Percentiles rank a stretch among this genome's conserved stretches.
These are phyloP conservation scores for Acropternis orthonyx DNA, from an alignment of 2,797 vertebrate species.

Conservation along the genomic window DNA sequence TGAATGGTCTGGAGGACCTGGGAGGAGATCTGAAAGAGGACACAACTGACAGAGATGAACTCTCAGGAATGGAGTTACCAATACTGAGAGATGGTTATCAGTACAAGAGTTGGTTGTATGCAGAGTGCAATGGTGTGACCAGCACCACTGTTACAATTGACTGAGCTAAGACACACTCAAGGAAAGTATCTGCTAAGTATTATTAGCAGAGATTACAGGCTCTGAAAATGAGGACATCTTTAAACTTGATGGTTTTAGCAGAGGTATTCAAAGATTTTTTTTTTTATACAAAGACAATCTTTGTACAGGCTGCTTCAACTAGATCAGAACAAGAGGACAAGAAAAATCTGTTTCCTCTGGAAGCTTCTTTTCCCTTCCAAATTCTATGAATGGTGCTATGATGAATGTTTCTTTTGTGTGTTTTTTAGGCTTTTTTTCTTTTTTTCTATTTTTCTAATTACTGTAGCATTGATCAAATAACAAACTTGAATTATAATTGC, in stretches of 20 bases:
- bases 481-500: background rate
- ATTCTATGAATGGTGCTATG: background rate
- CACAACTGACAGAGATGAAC: background rate
- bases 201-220: background rate
- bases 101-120: background rate
- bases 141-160: background rate
- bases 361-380: background rate
- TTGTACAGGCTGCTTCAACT: background rate
- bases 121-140: background rate
- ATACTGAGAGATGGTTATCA: background rate
- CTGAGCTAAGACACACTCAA: background rate
- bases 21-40: background rate
- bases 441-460: background rate
- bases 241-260: background rate
- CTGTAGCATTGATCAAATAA: background rate
- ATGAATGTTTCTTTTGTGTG: background rate
- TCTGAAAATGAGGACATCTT: background rate
- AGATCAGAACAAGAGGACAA: background rate
- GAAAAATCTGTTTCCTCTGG: background rate
- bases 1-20: background rate
- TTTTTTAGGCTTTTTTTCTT: background rate
- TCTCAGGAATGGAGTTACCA: background rate
- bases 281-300: background rate
- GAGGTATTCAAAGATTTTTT: background rate
- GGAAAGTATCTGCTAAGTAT: background rate